These are phyloP conservation scores for Micrasema longulum DNA, from an alignment of 1,140 invertebrate species.

Conservation along the genomic window DNA sequence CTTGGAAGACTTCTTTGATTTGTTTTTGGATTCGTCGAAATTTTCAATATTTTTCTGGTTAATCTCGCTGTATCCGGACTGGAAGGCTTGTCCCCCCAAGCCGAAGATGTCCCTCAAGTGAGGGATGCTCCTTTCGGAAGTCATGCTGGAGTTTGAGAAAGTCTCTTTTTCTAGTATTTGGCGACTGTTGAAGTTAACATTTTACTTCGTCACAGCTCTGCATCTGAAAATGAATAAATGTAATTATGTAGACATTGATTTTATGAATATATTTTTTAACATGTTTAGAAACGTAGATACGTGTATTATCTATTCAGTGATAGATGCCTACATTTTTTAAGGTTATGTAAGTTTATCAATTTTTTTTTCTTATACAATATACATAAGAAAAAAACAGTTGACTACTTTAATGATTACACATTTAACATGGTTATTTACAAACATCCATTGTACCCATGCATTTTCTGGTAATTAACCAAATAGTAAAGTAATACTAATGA, in stretches of 20 bases:
- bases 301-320: too few species aligned
- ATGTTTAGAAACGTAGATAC: too few species aligned
- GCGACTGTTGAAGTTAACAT: not conserved
- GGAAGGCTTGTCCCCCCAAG: conserved; percentile 61
- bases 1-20: conserved; percentile 66
- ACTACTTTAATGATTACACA: too few species aligned
- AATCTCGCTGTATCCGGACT: conserved; percentile 52
- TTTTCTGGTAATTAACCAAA: too few species aligned
- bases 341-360: too few species aligned
- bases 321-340: too few species aligned
- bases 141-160: conserved; percentile 57
- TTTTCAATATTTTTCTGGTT: conserved; percentile 54
- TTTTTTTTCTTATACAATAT: too few species aligned
- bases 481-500: too few species aligned
- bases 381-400: too few species aligned
- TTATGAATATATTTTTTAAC: too few species aligned
- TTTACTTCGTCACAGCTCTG: not conserved
- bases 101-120: conserved; percentile 77
- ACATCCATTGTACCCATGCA: not conserved
- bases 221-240: conserved; percentile 2
- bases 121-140: conserved; percentile 75
- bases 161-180: conserved; percentile 1
- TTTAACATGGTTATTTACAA: too few species aligned
- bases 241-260: not conserved
- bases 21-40: conserved; percentile 67